Evolutionary conservation across 1,140 invertebrate genomes (phyloP), one percentile per base, ranked within the genome.

Genomic region (Bombus waltoni): DNA sequence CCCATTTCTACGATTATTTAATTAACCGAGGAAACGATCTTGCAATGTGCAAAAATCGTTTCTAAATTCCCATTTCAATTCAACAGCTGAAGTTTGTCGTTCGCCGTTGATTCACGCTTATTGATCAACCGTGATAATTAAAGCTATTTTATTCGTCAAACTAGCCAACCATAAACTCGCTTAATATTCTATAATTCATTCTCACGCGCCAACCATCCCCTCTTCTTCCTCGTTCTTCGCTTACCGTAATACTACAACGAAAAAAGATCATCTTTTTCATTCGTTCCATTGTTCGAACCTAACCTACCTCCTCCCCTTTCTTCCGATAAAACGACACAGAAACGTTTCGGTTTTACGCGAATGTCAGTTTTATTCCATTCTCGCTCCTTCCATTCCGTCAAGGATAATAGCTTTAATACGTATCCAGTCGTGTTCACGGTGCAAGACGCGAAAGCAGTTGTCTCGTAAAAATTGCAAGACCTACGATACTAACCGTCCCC

Each of bases 391-490:
- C 65, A 8, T 35, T 10, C 77, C 25, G 15, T 18, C 71, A 9
- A 72, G 38, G 32, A 88, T 90, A 90, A 90, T 90, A 87, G 83
- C 80, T 90, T 90, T 90, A 90, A 90, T 90, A 90, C 86, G 84
- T 90, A 86, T 89, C 77, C 81, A 87, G 81, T 81, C 66, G 88
- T 44, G 81, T 81, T 81, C 77, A 78, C 66, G 57, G 66, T 59
- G 47, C 68, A 72, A 90, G 84, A 86, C 77, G 84, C 80, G 75
- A 90, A 90, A 90, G 82, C 88, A 62, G 79, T 88, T 73, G 80
- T 72, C 76, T 70, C 77, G 89, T 85, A 88, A 90, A 88, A 90
- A 83, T 90, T 90, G 76, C 79, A 86, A 78, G 81, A 89, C 75
- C 81, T 35, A 25, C 4, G 74, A 90, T 81, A 70, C 66, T 66